These are phyloP conservation scores for Lontra canadensis DNA, from an alignment of 2,113 vertebrate genomes.

Conservation along the genomic window DNA sequence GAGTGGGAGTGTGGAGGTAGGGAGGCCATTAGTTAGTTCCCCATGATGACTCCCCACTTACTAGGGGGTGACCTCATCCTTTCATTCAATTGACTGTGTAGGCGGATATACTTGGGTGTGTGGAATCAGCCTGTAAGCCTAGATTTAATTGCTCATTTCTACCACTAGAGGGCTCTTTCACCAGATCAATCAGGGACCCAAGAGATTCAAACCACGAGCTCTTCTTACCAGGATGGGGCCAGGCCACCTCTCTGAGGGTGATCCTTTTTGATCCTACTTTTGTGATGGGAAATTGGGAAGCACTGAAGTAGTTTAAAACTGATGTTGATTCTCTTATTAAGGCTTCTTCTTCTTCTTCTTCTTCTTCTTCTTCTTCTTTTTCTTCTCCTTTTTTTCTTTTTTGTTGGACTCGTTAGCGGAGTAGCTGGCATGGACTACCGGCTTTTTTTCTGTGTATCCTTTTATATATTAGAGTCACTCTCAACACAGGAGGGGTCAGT, in stretches of 20 bases:
- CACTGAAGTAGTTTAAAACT: neutral
- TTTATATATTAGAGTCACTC: neutral
- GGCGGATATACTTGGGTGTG: slow-evolving; percentile 5
- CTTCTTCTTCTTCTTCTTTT: no score
- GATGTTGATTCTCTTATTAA: slow-evolving; percentile 10
- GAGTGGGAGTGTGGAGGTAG: slow-evolving; percentile 33
- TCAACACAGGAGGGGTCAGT: neutral
- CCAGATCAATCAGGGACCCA: neutral
- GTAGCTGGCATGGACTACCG: neutral
- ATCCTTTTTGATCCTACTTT: slow-evolving; percentile 17
- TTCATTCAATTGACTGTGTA: slow-evolving; percentile 62
- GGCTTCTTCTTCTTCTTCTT: neutral
- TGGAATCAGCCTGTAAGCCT: neutral
- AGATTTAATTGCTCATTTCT: neutral
- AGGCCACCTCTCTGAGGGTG: neutral
- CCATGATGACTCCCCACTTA: neutral
- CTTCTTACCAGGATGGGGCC: neutral
- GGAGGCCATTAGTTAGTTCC: neutral
- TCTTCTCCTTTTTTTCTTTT: no score
- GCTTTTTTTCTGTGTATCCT: neutral
- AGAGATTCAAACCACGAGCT: neutral
- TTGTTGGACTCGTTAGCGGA: neutral
- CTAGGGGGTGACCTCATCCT: slow-evolving; percentile 67
- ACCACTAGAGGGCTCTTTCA: slow-evolving; percentile 69
- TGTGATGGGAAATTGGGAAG: neutral